Base-by-base conservation (phyloP, 2,888 invertebrate genomes). In the Melitaea athalia region DNA sequence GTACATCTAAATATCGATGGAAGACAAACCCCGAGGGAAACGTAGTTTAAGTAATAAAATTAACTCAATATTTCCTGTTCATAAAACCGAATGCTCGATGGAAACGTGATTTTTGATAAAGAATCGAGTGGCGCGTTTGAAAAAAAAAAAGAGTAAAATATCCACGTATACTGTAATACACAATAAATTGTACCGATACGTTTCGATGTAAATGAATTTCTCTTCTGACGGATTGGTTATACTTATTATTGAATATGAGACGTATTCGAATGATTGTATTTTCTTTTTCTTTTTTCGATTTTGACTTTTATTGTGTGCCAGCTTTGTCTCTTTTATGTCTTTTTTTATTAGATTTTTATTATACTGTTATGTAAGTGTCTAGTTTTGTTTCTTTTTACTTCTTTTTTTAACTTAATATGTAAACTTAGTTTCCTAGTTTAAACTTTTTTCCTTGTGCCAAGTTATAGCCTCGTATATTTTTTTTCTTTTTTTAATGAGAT, bases 61-160 rank as follows among this genome's bases (percentile, higher is more conserved):
- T 50, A 62, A 62, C 50, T 38, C 15, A 38, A 50, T 15, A 49
- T 50, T 31, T 42, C 59, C 6, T 11, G 52, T 52, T 52, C 24
- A 52, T 52, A 24, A 52, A 24, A 50, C 15, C 50, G 50, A 17
- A 52, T 52, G 38, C 5, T 38, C 5, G 38, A 1, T 38, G 1
- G 24, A 17, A 62, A 50, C 50, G 50, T 50, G 62, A 62, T 62
- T 62, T 62, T 62, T 62, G 50, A 62, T 62, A 62, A 33, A 62
- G 62, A 31, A 50, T 50, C 33, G 50, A n/a, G 47, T 49, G n/a
- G 38, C 24, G 38, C 47, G 50, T 62, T 50, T 62, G 50, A 15
- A 38, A 62, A 50, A 52, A 24, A 24, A 11, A 6, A n/a, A n/a
- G n/a, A 24, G 24, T 24, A 24, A 24, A 24, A 17, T 52, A 49